Evolutionary conservation across 2,797 vertebrate species (phyloP).

Genomic region (Leuciscus waleckii): DNA sequence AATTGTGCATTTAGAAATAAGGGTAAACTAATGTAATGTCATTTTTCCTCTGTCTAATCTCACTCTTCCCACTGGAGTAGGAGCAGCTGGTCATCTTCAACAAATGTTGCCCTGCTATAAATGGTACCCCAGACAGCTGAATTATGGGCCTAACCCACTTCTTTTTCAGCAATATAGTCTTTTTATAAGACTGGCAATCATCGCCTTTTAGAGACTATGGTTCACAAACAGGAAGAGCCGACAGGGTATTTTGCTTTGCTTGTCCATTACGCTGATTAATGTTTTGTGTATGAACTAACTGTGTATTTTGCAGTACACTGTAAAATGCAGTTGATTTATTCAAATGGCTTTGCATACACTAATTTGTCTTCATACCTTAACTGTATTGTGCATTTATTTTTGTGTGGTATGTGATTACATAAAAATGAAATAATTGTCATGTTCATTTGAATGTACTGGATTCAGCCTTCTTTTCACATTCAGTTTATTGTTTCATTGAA

Average conservation of each 20-base stretch:
- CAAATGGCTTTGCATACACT: not conserved
- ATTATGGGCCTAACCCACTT: constrained; percentile 37
- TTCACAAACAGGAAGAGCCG: not conserved
- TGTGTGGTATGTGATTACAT: not conserved
- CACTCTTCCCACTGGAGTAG: constrained; percentile 24
- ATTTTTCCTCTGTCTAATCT: constrained; percentile 35
- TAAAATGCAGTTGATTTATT: constrained; percentile 12
- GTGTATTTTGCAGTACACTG: not conserved
- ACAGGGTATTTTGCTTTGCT: not conserved
- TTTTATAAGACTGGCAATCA: constrained; percentile 15
- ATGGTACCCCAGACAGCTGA: constrained; percentile 49
- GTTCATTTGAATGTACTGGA: constrained; percentile 5
- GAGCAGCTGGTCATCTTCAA: constrained; percentile 48
- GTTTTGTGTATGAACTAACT: constrained; percentile 12
- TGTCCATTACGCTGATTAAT: constrained; percentile 4
- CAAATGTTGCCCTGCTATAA: constrained; percentile 38
- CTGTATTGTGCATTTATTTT: constrained; percentile 2
- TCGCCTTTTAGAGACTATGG: constrained; percentile 1
- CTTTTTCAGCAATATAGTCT: not conserved
- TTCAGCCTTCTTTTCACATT: not conserved
- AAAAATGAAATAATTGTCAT: not conserved
- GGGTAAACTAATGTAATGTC: not conserved
- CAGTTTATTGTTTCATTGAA: not conserved
- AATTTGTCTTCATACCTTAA: constrained; percentile 16
- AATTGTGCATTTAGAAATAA: not conserved